Percentiles rank a stretch among this genome's conserved stretches.
Evolutionary conservation across 2,888 invertebrate species (phyloP).

Genomic region (Formica aserva): DNA sequence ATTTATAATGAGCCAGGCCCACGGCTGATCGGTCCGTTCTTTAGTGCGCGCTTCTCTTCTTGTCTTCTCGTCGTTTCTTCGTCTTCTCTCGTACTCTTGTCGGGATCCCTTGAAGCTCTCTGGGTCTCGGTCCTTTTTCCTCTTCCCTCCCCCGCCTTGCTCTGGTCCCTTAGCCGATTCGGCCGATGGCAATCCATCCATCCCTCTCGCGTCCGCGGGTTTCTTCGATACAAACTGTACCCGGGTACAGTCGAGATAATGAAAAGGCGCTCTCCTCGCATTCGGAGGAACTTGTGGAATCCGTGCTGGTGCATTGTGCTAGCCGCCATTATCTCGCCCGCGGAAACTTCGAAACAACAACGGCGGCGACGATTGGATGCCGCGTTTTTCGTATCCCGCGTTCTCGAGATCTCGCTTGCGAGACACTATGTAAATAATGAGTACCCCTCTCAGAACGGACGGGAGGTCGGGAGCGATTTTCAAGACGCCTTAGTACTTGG

Average conservation of each 20-base stretch:
- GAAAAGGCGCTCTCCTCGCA: constrained; percentile 71
- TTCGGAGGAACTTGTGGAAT: constrained; percentile 75
- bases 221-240: constrained; percentile 68
- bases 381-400: constrained; percentile 59
- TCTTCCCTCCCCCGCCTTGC: constrained; percentile 15
- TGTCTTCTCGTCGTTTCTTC: constrained; percentile 54
- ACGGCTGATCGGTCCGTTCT: constrained; percentile 74
- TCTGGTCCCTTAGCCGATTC: constrained; percentile 20
- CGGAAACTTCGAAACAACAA: constrained; percentile 70
- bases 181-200: constrained; percentile 52
- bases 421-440: constrained; percentile 42
- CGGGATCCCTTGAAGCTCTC: constrained; percentile 31
- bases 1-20: constrained; percentile 79
- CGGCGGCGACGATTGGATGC: constrained; percentile 55
- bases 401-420: constrained; percentile 28
- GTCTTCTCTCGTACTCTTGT: constrained; percentile 42
- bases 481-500: constrained; percentile 1
- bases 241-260: constrained; percentile 75
- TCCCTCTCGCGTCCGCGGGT: constrained; percentile 51
- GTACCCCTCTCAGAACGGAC: background rate
- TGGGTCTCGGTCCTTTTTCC: constrained; percentile 21
- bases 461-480: background rate
- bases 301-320: constrained; percentile 72
- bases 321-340: constrained; percentile 67
- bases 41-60: constrained; percentile 64